Evolutionary conservation across 2,113 vertebrate species (phyloP).

Genomic region (Ellobius talpinus): DNA sequence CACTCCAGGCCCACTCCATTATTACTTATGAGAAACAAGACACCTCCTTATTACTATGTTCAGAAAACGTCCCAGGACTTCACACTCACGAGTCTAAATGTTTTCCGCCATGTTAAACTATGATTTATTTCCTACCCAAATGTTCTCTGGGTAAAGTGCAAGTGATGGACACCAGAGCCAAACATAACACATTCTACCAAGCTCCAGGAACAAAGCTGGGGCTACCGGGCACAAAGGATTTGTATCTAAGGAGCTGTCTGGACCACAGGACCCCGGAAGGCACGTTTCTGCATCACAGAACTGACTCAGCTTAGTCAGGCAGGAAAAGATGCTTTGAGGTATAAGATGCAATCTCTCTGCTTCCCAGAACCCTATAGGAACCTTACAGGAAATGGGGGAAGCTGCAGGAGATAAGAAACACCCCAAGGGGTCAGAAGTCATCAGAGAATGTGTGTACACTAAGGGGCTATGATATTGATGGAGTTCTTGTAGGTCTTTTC

Average conservation of each 20-base stretch:
- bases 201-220: not conserved
- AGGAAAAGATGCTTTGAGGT: slow-evolving; percentile 21
- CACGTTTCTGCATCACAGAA: not conserved
- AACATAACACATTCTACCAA: not conserved
- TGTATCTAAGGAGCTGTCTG: not conserved
- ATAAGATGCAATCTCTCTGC: not conserved
- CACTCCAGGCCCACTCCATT: not conserved
- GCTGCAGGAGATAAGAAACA: not conserved
- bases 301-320: not conserved
- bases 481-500: not conserved
- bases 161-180: not conserved
- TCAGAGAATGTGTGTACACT: not conserved
- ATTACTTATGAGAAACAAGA: not conserved
- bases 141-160: not conserved
- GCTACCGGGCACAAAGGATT: not conserved
- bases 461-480: not conserved
- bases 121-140: not conserved
- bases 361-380: not conserved
- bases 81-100: not conserved
- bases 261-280: not conserved
- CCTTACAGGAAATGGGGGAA: not conserved
- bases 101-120: not conserved
- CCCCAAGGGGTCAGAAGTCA: not conserved
- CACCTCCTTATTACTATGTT: not conserved
- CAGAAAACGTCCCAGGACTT: not conserved